Conservation (phyloP, 2,888 invertebrate species). For the Harpalus rufipes region DNA sequence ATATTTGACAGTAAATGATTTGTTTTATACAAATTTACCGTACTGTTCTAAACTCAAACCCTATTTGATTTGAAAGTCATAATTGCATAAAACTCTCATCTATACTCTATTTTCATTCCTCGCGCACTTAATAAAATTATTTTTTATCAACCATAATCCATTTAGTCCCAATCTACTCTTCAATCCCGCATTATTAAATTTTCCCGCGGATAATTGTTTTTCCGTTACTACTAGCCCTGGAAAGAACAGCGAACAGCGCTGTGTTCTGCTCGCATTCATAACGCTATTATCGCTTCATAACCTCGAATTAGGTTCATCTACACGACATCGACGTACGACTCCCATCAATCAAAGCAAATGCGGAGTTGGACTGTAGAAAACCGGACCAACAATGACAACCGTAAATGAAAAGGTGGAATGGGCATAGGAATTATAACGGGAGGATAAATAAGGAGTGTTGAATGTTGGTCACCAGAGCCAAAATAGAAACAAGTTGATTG, state of each 20-base stretch:
- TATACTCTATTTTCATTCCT: conserved; percentile 1
- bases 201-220: conserved; percentile 12
- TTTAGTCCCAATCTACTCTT: not conserved
- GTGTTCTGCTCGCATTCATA: conserved; percentile 1
- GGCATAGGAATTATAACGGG: not conserved
- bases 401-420: not conserved
- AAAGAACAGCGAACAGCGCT: not conserved
- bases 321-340: not conserved
- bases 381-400: not conserved
- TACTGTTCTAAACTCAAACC: no score
- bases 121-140: conserved; percentile 17
- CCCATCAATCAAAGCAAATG: conserved; percentile 23
- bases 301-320: conserved; percentile 25
- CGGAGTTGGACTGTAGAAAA: not conserved
- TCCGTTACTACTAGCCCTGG: not conserved
- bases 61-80: not conserved
- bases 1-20: no score
- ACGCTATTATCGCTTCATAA: conserved; percentile 38
- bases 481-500: not conserved
- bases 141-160: conserved; percentile 27
- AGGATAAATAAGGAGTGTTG: not conserved
- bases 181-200: conserved; percentile 29
- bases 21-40: no score
- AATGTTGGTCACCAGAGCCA: not conserved
- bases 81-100: not conserved